Percentiles rank a stretch among this genome's conserved stretches.
Evolutionary conservation across 2,888 invertebrate genomes (phyloP).

Genomic region (Chaetoderma sp.): DNA sequence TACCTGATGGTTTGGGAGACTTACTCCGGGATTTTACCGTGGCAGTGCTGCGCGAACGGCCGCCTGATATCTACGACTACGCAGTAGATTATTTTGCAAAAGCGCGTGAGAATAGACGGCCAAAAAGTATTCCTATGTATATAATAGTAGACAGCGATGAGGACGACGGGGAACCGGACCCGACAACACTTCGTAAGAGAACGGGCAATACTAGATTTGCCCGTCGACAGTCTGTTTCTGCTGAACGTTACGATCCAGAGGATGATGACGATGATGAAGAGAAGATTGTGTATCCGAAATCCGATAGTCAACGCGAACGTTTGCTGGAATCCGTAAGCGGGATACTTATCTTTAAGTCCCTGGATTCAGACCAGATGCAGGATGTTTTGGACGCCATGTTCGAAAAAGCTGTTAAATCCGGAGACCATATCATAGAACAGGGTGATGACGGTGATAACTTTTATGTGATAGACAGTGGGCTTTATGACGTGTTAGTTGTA

Average conservation of each 20-base stretch:
- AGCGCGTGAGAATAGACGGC: constrained; percentile 56
- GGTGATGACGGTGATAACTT: constrained; percentile 70
- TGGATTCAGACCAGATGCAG: constrained; percentile 68
- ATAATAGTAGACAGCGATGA: constrained; percentile 67
- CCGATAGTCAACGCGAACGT: constrained; percentile 64
- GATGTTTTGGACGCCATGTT: constrained; percentile 70
- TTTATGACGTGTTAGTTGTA: constrained; percentile 62
- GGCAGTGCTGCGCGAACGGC: constrained; percentile 65
- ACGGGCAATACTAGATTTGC: constrained; percentile 59
- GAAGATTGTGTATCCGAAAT: constrained; percentile 64
- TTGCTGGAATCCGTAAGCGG: constrained; percentile 63
- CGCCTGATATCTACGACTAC: constrained; percentile 64
- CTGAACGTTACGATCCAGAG: constrained; percentile 68
- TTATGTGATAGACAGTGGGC: constrained; percentile 69
- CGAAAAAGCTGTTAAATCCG: constrained; percentile 62
- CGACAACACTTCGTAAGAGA: constrained; percentile 60
- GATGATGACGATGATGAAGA: constrained; percentile 63
- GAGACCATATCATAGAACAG: constrained; percentile 66
- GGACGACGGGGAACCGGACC: constrained; percentile 65
- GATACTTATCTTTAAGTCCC: constrained; percentile 64
- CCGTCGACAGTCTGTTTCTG: constrained; percentile 67
- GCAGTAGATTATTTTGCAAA: constrained; percentile 68
- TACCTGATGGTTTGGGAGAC: constrained; percentile 68
- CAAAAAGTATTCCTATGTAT: constrained; percentile 67
- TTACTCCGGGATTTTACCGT: constrained; percentile 68